Evolutionary conservation across 2,113 vertebrate species (phyloP), one percentile per base, ranked within the genome.

Genomic region (Cyprinodon brontotheroides): DNA sequence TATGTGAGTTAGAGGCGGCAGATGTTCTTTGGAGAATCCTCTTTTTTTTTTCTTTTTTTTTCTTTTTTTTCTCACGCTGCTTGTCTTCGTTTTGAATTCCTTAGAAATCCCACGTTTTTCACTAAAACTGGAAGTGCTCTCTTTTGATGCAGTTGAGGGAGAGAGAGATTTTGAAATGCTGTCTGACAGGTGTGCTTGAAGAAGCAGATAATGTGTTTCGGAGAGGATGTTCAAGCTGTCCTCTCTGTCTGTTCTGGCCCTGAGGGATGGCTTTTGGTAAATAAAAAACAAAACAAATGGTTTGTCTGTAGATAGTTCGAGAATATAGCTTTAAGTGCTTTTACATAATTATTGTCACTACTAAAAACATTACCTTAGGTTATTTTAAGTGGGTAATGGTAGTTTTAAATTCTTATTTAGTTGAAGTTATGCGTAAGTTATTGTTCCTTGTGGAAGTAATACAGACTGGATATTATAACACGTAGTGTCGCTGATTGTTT

Each of bases 101-200:
- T 80, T 65, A 70, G 72, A 90, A 90, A 86, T 79, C 82, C 85
- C 66, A 72, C 57, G 60, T 85, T 86, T 86, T 85, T 82, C 79
- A 81, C 43, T 4, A 3, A 85, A 83, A 85, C 80, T 78, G 37
- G 22, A 82, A 78, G 68, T 65, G 20, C 67, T 61, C 41, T 65
- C 75, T 80, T 91, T 85, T 87, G 86, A 87, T 85, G 84, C 86
- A 76, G 86, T 72, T 74, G 61, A 57, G 75, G 79, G 70, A 87
- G 69, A 62, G 70, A 22, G n/a, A 59, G 74, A 75, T 86, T 91
- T 84, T 86, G 53, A 87, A 85, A 87, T 71, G 69, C 74, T 61
- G 86, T 69, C 71, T 90, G 90, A 91, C 92, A 92, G 89, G 85
- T 92, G 88, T 70, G 83, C 78, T 78, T 74, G 83, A 80, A 80